Evolutionary conservation across 2,113 vertebrate genomes (phyloP), one percentile per base, ranked within the genome.

Genomic region (Amazona vittata): DNA sequence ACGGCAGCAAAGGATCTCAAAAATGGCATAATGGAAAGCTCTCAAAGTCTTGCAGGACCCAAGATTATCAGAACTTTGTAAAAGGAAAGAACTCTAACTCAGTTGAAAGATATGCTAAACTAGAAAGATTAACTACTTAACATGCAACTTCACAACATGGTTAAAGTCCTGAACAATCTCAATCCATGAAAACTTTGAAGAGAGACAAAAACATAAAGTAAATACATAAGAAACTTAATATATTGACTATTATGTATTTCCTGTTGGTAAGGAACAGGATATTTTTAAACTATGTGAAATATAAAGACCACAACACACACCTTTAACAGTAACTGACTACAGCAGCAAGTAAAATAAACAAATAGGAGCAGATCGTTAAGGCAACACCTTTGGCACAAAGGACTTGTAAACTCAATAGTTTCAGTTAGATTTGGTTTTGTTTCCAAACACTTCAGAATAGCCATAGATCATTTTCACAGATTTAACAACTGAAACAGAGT

Each of bases 271-370:
- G 5, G 2, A 69, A 83, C 1, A 69, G 13, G 11, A 37, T 22
- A 52, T 33, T 76, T 83, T 44, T 73, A 88, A 93, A 57, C 5
- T 13, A 8, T 8, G 26, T 49, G 70, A 81, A 88, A 62, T 39
- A 35, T 6, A 8, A 71, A 63, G 12, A 83, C 2, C 2, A 0
- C 3, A 93, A 24, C 9, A 28, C 2, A 0, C 14, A 26, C 5
- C 0, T 50, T 53, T 50, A 25, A 14, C 14, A 74, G 21, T 9
- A 31, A 69, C 2, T 46, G 28, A 28, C 12, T 29, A 31, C 33
- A 77, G 22, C 7, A 78, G 25, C 12, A 78, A 25, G 31, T 1
- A 50, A 14, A 84, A 46, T 29, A 37, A 78, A 50, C 8, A 67
- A 81, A 81, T 0, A 55, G 25, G 14, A 94, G 10, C 28, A 78